Percentiles rank a stretch among this genome's conserved stretches.
These are phyloP conservation scores for Euzophera pinguis DNA, from an alignment of 2,888 invertebrate genomes.

Conservation along the genomic window DNA sequence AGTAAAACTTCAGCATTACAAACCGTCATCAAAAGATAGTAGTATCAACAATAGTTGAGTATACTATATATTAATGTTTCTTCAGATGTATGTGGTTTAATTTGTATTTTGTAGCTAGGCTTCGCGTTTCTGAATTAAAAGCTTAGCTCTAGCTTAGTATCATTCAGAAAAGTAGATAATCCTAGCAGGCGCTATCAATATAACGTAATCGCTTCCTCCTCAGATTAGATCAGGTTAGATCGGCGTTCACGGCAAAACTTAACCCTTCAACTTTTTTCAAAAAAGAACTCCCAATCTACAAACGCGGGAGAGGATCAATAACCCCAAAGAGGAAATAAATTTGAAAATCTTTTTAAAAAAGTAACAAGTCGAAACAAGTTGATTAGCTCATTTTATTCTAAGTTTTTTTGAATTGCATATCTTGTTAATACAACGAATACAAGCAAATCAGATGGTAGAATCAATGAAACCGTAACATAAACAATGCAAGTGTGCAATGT, in stretches of 20 bases:
- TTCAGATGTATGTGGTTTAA: too few species aligned
- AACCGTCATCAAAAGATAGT: too few species aligned
- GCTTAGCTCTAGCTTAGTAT: neutral
- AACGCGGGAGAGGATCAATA: neutral
- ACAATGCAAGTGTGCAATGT: conserved; percentile 15
- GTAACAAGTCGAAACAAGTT: neutral
- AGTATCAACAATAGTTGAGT: too few species aligned
- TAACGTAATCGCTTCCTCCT: neutral
- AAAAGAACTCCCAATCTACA: neutral
- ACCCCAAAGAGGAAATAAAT: conserved; percentile 1
- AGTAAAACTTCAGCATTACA: neutral
- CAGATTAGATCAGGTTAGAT: conserved; percentile 2
- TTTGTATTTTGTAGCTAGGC: neutral
- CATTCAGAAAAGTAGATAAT: neutral
- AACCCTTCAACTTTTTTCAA: neutral
- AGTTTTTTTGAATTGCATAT: neutral
- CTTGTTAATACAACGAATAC: conserved; percentile 7
- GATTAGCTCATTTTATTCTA: neutral
- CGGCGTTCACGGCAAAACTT: neutral
- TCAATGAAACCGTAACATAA: conserved; percentile 12
- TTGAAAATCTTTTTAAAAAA: neutral
- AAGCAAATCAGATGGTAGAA: conserved; percentile 8
- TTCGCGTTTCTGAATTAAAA: neutral
- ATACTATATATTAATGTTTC: too few species aligned
- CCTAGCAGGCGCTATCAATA: neutral